A percentile compares a stretch with the other conserved stretches of the same genome.
Conservation (phyloP, 2,113 vertebrate species). For the Dissostichus mawsoni region DNA sequence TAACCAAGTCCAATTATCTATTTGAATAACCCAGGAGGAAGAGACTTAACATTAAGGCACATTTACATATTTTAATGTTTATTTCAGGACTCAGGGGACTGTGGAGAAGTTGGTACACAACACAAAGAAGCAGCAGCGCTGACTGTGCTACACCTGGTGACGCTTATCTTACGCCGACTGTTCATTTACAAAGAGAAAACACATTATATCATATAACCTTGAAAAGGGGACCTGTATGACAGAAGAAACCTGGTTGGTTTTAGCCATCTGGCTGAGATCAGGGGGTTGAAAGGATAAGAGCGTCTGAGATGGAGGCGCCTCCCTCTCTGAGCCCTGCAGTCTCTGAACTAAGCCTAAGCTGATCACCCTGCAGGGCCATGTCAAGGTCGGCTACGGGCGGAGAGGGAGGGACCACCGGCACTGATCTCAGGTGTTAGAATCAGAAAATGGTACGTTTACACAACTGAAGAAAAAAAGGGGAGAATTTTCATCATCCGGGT, state of each 20-base stretch:
- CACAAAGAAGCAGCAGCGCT: neutral
- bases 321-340: conserved; percentile 11
- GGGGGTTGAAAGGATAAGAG: conserved; percentile 39
- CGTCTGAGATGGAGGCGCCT: conserved; percentile 20
- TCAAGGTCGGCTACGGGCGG: conserved; percentile 11
- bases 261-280: conserved; percentile 38
- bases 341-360: conserved; percentile 60
- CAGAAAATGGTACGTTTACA: neutral
- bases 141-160: neutral
- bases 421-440: neutral
- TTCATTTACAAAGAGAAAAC: neutral
- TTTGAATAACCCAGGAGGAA: neutral
- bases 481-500: no score
- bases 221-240: neutral
- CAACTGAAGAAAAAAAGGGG: neutral
- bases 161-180: rapidly evolving
- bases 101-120: neutral
- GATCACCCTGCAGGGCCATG: conserved; percentile 5
- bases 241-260: neutral
- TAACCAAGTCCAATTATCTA: conserved; percentile 3
- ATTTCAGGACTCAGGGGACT: neutral
- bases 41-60: neutral
- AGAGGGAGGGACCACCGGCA: neutral
- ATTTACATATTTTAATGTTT: conserved; percentile 3
- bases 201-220: neutral